Evolutionary conservation across 2,888 invertebrate genomes (phyloP), one percentile per base, ranked within the genome.

Genomic region (Tribolium freemani): DNA sequence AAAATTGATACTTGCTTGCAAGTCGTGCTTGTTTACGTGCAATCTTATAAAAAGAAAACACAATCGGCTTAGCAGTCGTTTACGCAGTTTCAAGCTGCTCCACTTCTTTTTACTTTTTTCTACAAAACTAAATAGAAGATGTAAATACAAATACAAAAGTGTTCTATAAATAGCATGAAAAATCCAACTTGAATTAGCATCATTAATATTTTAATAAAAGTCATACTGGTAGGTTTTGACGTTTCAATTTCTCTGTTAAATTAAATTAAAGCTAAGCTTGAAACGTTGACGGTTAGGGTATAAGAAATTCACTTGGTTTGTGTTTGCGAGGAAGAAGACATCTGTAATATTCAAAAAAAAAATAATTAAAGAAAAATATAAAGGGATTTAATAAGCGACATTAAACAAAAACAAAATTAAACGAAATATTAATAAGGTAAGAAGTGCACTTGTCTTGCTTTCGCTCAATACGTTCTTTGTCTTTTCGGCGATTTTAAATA

Each of bases 361-460:
- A 66, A 54, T 66, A 54, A 66, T 66, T 66, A 66, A 66, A 66
- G 44, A 45, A 66, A 51, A 63, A 63, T 50, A 64, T 10, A 64
- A 53, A 46, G 13, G 63, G 44, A 9, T 53, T 64, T 64, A 53
- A 51, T 53, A 64, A 64, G 13, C 63, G 63, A 60, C 60, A 30
- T 64, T 64, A 51, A 53, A 64, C 50, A 51, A 64, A 64, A 64
- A 51, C 21, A 51, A 64, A 64, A 64, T 64, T 64, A 60, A 60
- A 45, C 60, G 48, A 60, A 60, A 60, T 60, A 64, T 64, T 64
- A 64, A 64, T 64, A 64, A 64, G 63, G 44, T 31, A 53, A 51
- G 53, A 20, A 50, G 38, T 64, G 50, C 51, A 64, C 50, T 64
- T 64, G 50, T 53, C 63, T 64, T 51, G 31, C 63, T 64, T 64